phyloP scores from a whole-genome alignment of 2,888 invertebrate species.

The Pardosa pseudoannulata region DNA sequence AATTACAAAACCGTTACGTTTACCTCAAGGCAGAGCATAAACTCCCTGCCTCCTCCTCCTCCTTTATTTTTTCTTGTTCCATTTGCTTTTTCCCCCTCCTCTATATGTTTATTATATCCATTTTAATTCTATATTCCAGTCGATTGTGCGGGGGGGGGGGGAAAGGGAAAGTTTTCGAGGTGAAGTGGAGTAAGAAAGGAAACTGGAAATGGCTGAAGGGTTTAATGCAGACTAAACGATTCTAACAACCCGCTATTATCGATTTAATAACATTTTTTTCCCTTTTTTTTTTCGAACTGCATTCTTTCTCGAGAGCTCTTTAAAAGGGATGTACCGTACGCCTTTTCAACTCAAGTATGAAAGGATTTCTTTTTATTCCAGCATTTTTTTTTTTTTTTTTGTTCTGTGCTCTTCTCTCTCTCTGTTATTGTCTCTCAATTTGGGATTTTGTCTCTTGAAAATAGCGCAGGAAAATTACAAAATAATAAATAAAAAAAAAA shows the following conservation, averaged over 20 bases:
- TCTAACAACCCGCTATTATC: slow-evolving; percentile 70
- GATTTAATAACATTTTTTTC: slow-evolving; percentile 68
- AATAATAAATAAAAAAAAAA: neutral
- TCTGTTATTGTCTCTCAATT: slow-evolving; percentile 31
- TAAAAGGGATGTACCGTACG: slow-evolving; percentile 24
- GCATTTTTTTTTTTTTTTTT: slow-evolving; percentile 11
- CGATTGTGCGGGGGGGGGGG: neutral
- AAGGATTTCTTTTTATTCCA: slow-evolving; percentile 19
- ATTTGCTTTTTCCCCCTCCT: slow-evolving; percentile 12
- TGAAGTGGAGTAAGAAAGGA: slow-evolving; percentile 17
- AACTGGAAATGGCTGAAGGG: slow-evolving; percentile 51
- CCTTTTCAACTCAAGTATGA: slow-evolving; percentile 48
- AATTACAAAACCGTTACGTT: slow-evolving; percentile 63
- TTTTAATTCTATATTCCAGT: slow-evolving; percentile 32
- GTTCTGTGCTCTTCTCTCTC: neutral
- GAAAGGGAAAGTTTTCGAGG: neutral
- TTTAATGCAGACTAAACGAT: slow-evolving; percentile 68
- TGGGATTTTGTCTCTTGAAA: slow-evolving; percentile 46
- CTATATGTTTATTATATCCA: slow-evolving; percentile 29
- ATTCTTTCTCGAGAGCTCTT: slow-evolving; percentile 44
- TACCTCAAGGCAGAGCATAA: slow-evolving; percentile 26
- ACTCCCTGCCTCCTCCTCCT: neutral
- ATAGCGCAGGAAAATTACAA: neutral
- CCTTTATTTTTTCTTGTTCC: slow-evolving; percentile 20
- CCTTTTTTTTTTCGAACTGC: slow-evolving; percentile 18